Base-by-base conservation (phyloP, 64 coral and sea anemone species). In the Anthopleura sola region DNA sequence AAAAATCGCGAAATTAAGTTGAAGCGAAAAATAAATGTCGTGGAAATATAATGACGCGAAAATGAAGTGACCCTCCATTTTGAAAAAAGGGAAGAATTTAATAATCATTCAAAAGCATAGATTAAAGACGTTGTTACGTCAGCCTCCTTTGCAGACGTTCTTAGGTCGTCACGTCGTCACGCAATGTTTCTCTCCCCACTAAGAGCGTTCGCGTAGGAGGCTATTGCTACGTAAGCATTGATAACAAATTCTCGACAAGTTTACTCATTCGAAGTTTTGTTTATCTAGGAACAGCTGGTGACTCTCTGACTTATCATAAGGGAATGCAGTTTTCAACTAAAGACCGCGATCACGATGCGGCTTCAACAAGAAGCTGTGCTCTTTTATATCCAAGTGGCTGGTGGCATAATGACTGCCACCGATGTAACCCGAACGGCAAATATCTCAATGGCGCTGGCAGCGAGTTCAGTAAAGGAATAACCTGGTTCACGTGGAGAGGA, bases 301-400 rank as follows among this genome's bases (percentile, higher is more conserved):
- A 54, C 29, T 54, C 29, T 26, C 21, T 83, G 46, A 83, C 28
- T 32, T 32, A 83, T 12, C 29, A 40, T 15, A 54, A 83, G 1
- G 81, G 29, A 23, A 57, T 54, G 54, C 29, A 48, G 46, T 40
- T 83, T 26, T 54, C 14, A 17, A 86, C 85, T 44, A 86, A 86
- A 86, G 85, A 86, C 34, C 85, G 66, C 21, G 85, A 86, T 36
- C 48, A 86, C 26, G 85, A 87, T 29, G 14, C 14, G 7, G 16
- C 3, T 18, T 57, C 46, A 31, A 53, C 0, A 28, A 34, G 6
- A 9, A 86, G 66, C 85, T 86, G 85, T 75, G 85, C 66, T 0
- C 57, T 21, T 3, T 31, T 39, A 24, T 86, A 75, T 21, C 28
- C 16, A 0, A 37, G 85, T 34, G 85, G 24, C 3, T 86, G 85